Percentiles rank a stretch among this genome's conserved stretches.
Evolutionary conservation across 2,888 invertebrate species (phyloP).

Genomic region (Drosophila anomalata): DNA sequence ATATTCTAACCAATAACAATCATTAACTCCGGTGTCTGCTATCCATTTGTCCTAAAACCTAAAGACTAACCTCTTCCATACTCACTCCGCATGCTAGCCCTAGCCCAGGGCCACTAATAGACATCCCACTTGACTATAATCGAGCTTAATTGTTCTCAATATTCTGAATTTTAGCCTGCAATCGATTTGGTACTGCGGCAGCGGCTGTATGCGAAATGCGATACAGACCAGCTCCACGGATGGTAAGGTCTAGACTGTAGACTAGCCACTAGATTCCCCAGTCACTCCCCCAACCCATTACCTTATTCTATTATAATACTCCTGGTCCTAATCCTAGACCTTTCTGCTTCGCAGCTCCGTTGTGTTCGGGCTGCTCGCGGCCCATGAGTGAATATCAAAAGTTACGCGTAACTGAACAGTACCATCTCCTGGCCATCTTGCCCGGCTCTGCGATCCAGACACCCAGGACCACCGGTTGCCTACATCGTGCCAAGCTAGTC

Average conservation of each 20-base stretch:
- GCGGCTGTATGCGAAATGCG: slow-evolving; percentile 78
- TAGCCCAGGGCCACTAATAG: no score
- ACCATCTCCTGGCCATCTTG: slow-evolving; percentile 71
- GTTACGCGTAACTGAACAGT: slow-evolving; percentile 72
- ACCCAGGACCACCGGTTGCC: slow-evolving; percentile 62
- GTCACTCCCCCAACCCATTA: background rate
- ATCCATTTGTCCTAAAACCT: background rate
- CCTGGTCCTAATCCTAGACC: background rate
- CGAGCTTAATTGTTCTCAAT: background rate
- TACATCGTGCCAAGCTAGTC: slow-evolving; percentile 68
- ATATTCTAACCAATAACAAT: no score
- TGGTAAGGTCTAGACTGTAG: slow-evolving; percentile 53
- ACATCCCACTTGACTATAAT: background rate
- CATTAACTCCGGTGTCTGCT: no score
- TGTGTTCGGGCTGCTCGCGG: slow-evolving; percentile 72
- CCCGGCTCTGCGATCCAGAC: slow-evolving; percentile 70
- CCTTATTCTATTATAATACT: background rate
- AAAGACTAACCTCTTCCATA: background rate
- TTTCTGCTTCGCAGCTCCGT: slow-evolving; percentile 65
- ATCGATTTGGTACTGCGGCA: slow-evolving; percentile 82
- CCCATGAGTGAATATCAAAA: slow-evolving; percentile 81
- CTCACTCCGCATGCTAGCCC: background rate
- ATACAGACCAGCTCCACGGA: slow-evolving; percentile 70
- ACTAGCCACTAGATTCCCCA: background rate
- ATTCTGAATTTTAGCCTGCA: slow-evolving; percentile 71